Percentiles rank a stretch among this genome's conserved stretches.
These are phyloP conservation scores for Leucozona laternaria DNA, from an alignment of 2,888 invertebrate genomes.

Conservation along the genomic window DNA sequence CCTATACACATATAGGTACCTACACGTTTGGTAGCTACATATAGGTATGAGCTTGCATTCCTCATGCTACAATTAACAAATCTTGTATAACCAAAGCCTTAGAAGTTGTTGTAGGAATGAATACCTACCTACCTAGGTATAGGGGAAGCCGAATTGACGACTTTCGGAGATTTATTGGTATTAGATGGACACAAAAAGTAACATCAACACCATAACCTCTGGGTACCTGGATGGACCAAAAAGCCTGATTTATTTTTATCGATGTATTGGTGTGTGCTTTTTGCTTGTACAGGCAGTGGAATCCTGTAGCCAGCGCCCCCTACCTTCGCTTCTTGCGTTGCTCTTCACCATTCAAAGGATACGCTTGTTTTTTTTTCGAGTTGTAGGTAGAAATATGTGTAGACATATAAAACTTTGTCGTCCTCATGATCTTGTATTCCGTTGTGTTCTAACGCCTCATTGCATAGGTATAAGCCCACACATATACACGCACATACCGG, in stretches of 20 bases:
- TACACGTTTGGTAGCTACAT: neutral
- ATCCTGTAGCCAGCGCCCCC: constrained; percentile 19
- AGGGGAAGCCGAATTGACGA: neutral
- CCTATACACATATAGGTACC: neutral
- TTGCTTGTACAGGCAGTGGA: neutral
- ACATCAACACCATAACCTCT: neutral
- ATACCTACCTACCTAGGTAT: too few species aligned
- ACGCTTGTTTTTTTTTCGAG: neutral
- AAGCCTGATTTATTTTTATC: neutral
- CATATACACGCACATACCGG: constrained; percentile 32
- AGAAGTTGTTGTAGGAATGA: neutral
- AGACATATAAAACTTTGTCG: neutral
- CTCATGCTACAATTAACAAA: constrained; percentile 40
- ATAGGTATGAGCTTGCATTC: constrained; percentile 35
- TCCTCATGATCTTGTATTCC: constrained; percentile 40
- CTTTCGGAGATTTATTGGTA: neutral
- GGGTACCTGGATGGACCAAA: constrained; percentile 29
- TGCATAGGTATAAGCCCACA: neutral
- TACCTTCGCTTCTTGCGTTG: neutral
- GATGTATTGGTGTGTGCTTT: constrained; percentile 8
- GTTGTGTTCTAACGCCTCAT: constrained; percentile 42
- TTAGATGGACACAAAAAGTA: constrained; percentile 18
- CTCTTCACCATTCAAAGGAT: constrained; percentile 13
- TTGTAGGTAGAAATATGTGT: neutral
- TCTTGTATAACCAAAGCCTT: constrained; percentile 50